Evolutionary conservation across 2,888 invertebrate genomes (phyloP), one percentile per base, ranked within the genome.

Genomic region (Cetonia aurata): DNA sequence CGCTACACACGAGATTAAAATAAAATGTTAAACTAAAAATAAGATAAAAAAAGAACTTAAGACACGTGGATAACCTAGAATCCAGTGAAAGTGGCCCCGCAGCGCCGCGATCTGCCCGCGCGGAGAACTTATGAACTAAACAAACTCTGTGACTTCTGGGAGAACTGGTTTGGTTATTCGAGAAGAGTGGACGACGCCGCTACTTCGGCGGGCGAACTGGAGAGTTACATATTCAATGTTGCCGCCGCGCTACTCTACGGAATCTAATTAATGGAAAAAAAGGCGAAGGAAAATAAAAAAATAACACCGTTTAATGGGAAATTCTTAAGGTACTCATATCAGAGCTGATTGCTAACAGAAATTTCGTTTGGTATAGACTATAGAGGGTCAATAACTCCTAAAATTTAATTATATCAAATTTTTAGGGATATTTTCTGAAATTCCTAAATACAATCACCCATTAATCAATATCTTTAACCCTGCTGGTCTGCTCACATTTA

Each of bases 61-160:
- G 78, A 79, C 79, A 79, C 79, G 79, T 79, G 79, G 79, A 79
- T 79, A 79, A 78, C 79, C 79, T 77, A 79, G 79, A 79, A 79
- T 79, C 76, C 76, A 79, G 78, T 78, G 78, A 79, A 79, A 79
- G 78, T 79, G 78, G 77, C 77, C 73, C 77, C 70, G 67, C 72
- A 72, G 72, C 71, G 71, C 73, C 73, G 71, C 70, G 57, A 71
- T 72, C 73, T 60, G 70, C 62, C 44, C 70, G 70, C 71, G 73
- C 73, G 74, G 73, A 68, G 73, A 74, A 76, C 76, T 75, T 75
- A 66, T 62, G 72, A 74, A 76, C 71, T 48, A 60, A 60, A 60
- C 60, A 60, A 60, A 60, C 60, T 56, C 25, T 25, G 25, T 60
- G 60, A 33, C 46, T 60, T 60, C 60, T 60, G 48, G 59, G 57